A percentile compares a stretch with the other conserved stretches of the same genome.
Evolutionary conservation across 1,140 invertebrate genomes (phyloP).

Genomic region (Hermetia illucens): DNA sequence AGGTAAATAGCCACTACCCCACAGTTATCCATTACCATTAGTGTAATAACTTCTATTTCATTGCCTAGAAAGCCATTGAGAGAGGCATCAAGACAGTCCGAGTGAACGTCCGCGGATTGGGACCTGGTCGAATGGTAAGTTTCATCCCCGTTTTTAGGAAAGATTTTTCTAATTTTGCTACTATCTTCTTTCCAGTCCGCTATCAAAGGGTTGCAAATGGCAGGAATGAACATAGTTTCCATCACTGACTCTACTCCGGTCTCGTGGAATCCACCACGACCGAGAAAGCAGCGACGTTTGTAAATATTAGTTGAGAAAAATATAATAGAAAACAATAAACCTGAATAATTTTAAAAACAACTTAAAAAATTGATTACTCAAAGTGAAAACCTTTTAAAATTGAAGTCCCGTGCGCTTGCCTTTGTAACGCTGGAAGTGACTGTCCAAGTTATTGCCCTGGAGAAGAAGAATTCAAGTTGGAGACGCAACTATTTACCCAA

Average conservation of each 20-base stretch:
- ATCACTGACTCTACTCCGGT: slow-evolving; percentile 79
- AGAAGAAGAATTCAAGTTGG: too few species aligned
- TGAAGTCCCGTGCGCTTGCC: too few species aligned
- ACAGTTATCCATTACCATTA: slow-evolving; percentile 20
- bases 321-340: too few species aligned
- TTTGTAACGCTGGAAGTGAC: too few species aligned
- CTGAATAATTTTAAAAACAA: too few species aligned
- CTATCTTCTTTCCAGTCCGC: slow-evolving; percentile 49
- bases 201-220: slow-evolving; percentile 86
- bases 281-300: slow-evolving; percentile 58
- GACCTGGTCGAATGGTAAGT: slow-evolving; percentile 74
- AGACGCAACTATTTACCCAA: too few species aligned
- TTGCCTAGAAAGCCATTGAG: slow-evolving; percentile 62
- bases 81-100: slow-evolving; percentile 57
- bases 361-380: too few species aligned
- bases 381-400: too few species aligned
- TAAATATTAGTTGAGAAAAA: slow-evolving; percentile 30
- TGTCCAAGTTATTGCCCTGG: too few species aligned
- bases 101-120: slow-evolving; percentile 63
- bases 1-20: slow-evolving; percentile 34
- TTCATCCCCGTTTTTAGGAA: slow-evolving; percentile 3
- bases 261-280: slow-evolving; percentile 57
- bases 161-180: slow-evolving; percentile 2
- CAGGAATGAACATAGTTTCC: slow-evolving; percentile 75
- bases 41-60: slow-evolving; percentile 13